Conservation (phyloP, 2,797 vertebrate genomes). For the Poeciliopsis presidionis region DNA sequence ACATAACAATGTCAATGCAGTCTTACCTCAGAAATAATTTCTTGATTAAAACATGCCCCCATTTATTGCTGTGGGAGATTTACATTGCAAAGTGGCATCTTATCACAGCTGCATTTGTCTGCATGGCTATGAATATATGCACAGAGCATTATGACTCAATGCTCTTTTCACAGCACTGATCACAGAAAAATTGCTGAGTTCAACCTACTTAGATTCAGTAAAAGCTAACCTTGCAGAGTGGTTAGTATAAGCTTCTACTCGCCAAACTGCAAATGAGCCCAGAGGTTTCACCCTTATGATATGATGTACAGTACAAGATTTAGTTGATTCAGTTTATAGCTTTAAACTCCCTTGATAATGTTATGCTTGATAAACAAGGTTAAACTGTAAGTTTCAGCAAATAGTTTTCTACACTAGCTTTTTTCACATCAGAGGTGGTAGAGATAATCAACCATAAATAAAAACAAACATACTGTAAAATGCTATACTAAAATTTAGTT, state of each 20-base stretch:
- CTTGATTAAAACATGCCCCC: slow-evolving; percentile 21
- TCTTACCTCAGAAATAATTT: slow-evolving; percentile 12
- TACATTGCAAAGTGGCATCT: slow-evolving; percentile 27
- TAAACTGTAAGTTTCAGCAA: background rate
- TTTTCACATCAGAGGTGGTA: slow-evolving; percentile 8
- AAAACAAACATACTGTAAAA: background rate
- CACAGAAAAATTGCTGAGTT: slow-evolving; percentile 26
- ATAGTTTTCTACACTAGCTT: background rate
- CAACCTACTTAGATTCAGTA: slow-evolving; percentile 55
- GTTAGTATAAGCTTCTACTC: slow-evolving; percentile 46
- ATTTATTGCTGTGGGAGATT: slow-evolving; percentile 30
- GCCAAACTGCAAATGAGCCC: slow-evolving; percentile 21
- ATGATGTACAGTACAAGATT: slow-evolving; percentile 30
- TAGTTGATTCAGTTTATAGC: background rate
- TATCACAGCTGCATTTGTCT: slow-evolving; percentile 20
- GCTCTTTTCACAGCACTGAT: slow-evolving; percentile 29
- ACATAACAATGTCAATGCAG: slow-evolving; percentile 11
- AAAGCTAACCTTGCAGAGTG: slow-evolving; percentile 39
- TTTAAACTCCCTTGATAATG: background rate
- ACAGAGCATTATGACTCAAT: slow-evolving; percentile 29
- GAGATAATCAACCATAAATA: background rate
- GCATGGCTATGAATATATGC: slow-evolving; percentile 40
- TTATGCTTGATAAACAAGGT: slow-evolving; percentile 19
- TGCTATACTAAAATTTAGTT: background rate
- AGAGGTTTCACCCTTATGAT: slow-evolving; percentile 20